These are phyloP conservation scores for Pomatorhinus ruficollis DNA, from an alignment of 2,113 vertebrate genomes.

Conservation along the genomic window DNA sequence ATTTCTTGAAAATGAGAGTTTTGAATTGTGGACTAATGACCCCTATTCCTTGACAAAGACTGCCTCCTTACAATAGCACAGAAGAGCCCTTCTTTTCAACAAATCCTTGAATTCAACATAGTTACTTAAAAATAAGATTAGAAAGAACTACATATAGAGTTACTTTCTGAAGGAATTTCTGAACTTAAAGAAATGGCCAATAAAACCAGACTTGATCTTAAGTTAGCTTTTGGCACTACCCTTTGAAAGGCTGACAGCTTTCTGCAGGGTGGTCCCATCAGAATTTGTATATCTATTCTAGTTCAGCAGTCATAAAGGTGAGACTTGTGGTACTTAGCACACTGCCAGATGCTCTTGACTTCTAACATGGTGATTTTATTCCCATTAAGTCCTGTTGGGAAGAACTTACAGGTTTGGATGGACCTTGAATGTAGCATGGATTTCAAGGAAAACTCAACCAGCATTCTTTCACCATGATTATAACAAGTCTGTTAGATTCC, in stretches of 20 bases:
- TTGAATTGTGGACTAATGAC: not conserved
- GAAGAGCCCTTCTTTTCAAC: not conserved
- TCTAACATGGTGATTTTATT: not conserved
- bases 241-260: not conserved
- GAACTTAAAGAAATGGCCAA: not conserved
- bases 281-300: not conserved
- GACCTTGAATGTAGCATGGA: not conserved
- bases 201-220: not conserved
- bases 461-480: not conserved
- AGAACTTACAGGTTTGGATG: not conserved
- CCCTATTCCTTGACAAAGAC: not conserved
- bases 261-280: not conserved
- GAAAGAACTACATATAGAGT: not conserved
- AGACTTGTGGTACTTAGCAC: not conserved
- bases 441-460: not conserved
- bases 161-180: not conserved
- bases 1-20: not conserved
- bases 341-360: not conserved
- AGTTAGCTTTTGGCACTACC: not conserved
- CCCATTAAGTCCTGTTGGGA: not conserved
- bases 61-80: not conserved
- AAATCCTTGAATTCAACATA: not conserved
- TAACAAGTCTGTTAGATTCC: not conserved
- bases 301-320: not conserved
- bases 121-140: not conserved